Conservation (phyloP, 2,113 vertebrate species). For the Crotalus tigris region DNA sequence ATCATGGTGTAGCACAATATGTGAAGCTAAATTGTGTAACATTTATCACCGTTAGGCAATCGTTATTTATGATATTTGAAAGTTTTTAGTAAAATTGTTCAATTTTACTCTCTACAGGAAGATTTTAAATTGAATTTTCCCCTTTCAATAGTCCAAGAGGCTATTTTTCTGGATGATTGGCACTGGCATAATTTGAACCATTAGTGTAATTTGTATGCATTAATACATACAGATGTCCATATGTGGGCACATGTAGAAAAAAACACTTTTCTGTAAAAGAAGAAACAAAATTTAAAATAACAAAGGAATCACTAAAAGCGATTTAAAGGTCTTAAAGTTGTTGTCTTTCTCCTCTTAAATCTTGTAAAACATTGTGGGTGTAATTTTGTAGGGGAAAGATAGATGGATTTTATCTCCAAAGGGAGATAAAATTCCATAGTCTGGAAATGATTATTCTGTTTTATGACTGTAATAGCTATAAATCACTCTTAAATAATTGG, state of each 20-base stretch:
- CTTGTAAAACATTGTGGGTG: background rate
- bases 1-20: background rate
- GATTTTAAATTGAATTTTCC: background rate
- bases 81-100: background rate
- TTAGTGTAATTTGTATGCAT: background rate
- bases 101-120: background rate
- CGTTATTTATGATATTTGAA: background rate
- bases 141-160: background rate
- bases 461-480: background rate
- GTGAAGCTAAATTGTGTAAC: background rate
- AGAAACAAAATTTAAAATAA: background rate
- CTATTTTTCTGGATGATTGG: background rate
- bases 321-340: background rate
- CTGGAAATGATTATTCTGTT: background rate
- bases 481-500: background rate
- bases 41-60: background rate
- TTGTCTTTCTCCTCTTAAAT: background rate
- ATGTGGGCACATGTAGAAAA: background rate
- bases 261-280: background rate
- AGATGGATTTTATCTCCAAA: background rate
- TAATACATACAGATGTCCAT: background rate
- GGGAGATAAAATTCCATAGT: background rate
- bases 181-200: background rate
- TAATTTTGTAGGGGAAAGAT: background rate
- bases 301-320: background rate